These are phyloP conservation scores for Gallinago stenura DNA, from an alignment of 2,797 vertebrate genomes.

Conservation along the genomic window DNA sequence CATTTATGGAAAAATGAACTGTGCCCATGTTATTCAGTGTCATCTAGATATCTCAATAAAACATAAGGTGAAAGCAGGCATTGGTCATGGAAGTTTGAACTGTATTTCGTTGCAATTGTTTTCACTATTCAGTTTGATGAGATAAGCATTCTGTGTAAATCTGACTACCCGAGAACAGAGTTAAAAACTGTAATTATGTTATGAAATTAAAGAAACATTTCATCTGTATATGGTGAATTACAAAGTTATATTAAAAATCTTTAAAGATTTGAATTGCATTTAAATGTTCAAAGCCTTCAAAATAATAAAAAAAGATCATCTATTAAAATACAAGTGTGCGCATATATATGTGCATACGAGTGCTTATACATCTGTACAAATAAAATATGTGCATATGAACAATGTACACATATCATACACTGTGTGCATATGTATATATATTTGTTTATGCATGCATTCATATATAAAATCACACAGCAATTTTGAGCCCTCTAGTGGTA, in stretches of 20 bases:
- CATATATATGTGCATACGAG: neutral
- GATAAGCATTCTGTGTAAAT: neutral
- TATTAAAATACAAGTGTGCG: neutral
- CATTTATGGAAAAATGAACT: neutral
- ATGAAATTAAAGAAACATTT: neutral
- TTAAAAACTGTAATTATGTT: neutral
- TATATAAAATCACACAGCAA: neutral
- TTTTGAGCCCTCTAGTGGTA: conserved; percentile 70
- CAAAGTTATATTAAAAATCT: neutral
- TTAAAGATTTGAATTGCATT: neutral
- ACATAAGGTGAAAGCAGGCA: neutral
- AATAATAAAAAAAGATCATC: neutral
- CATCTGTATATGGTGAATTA: neutral
- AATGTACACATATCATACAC: neutral
- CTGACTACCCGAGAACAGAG: neutral
- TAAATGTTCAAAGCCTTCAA: neutral
- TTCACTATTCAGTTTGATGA: neutral
- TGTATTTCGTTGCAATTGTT: neutral
- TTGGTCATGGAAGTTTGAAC: neutral
- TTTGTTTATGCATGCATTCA: neutral
- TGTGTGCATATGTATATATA: neutral
- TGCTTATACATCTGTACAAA: neutral
- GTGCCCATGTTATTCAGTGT: neutral
- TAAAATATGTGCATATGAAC: neutral
- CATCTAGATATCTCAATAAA: neutral